Evolutionary conservation across 2,113 vertebrate genomes (phyloP).

Genomic region (Apaloderma vittatum): DNA sequence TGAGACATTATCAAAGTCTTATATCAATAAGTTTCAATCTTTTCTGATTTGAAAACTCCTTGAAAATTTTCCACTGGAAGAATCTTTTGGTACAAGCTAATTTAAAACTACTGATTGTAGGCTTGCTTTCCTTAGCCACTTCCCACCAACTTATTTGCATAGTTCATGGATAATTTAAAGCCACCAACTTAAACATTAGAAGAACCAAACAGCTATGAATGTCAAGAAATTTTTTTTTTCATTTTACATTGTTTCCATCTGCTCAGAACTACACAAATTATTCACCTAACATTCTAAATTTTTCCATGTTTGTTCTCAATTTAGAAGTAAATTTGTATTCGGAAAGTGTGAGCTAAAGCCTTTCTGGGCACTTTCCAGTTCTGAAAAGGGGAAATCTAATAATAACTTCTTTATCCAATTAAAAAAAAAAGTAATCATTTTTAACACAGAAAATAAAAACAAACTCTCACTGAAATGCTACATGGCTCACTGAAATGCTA

Average conservation of each 20-base stretch:
- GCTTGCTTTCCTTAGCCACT: neutral
- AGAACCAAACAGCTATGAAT: neutral
- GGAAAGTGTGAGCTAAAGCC: slow-evolving; percentile 34
- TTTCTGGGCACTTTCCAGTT: slow-evolving; percentile 33
- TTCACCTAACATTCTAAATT: slow-evolving; percentile 21
- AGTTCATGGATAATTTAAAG: slow-evolving; percentile 27
- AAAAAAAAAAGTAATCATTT: neutral
- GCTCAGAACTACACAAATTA: neutral
- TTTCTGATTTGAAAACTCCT: neutral
- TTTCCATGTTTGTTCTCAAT: slow-evolving; percentile 25
- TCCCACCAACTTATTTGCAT: slow-evolving; percentile 46
- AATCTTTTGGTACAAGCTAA: neutral
- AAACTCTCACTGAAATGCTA: neutral
- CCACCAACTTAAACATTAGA: neutral
- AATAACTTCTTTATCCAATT: slow-evolving; percentile 8
- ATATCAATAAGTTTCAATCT: neutral
- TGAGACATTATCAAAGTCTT: neutral
- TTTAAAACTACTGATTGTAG: neutral
- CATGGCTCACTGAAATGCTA: too few relatives aligned
- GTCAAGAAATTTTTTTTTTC: neutral
- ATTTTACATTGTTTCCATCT: slow-evolving; percentile 15
- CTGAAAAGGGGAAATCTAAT: slow-evolving; percentile 43
- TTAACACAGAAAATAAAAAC: neutral
- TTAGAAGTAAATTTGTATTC: slow-evolving; percentile 13
- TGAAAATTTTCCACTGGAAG: slow-evolving; percentile 17